Evolutionary conservation across 2,797 vertebrate genomes (phyloP), one percentile per base, ranked within the genome.

Genomic region (Cossypha polioptera): DNA sequence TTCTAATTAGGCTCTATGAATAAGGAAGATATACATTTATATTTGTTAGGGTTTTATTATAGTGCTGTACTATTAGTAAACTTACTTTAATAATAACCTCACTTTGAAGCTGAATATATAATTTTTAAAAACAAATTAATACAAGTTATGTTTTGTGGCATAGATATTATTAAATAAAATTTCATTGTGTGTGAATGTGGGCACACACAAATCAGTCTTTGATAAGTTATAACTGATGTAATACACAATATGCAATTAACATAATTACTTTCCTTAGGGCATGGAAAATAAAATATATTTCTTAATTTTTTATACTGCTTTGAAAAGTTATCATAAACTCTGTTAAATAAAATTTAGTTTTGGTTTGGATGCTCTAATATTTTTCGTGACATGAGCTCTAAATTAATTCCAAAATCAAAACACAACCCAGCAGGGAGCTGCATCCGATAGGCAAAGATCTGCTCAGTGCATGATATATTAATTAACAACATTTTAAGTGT

Each of bases 401-500:
- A 94, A 66, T 40, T 10, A 73, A 94, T 79, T 79, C 69, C 74
- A 88, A 33, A 82, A 72, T 86, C 63, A 77, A 72, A 87, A 69
- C 35, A 51, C 16, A 77, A 12, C 71, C 80, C 62, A 97, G 72
- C 58, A 95, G 82, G 87, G 71, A 95, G 85, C 57, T 93, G 31
- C 61, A 90, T 77, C 81, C 35, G 28, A 95, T 80, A 88, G 66
- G 72, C 35, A 96, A 95, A 94, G 93, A 93, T 92, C 84, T 90
- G 66, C 77, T 96, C 53, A n/a, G 20, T 53, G 75, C 40, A 65
- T 57, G 79, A 81, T 87, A 62, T 35, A 88, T 96, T 97, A 97
- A 97, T 95, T 97, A 97, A 86, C 76, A 88, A 38, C 68, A 81
- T 78, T 90, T 92, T 91, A 96, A 92, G 42, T 58, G 33, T 67